Evolutionary conservation across 2,888 invertebrate species (phyloP).

Genomic region (Chirona hameri): DNA sequence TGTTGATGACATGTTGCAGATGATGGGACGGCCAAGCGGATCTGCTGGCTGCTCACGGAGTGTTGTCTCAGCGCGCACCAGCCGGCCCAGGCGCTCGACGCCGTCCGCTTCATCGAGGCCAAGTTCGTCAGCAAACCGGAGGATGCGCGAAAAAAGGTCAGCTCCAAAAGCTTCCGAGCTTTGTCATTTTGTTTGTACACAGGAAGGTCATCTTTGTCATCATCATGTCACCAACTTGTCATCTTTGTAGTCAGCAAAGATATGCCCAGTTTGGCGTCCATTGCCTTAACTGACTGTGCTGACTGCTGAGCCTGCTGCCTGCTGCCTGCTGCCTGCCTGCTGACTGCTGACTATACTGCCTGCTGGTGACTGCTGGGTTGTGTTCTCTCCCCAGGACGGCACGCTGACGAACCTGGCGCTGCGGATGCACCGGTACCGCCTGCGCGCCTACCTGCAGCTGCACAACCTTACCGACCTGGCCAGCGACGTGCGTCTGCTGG

Average conservation of each 20-base stretch:
- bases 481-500: not conserved
- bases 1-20: not conserved
- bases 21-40: not conserved
- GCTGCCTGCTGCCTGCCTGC: no score
- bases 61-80: constrained; percentile 5
- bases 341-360: no score
- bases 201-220: no score
- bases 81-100: not conserved
- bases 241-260: no score
- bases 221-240: no score
- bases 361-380: no score
- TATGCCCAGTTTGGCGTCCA: no score
- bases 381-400: constrained; percentile 1
- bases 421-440: constrained; percentile 12
- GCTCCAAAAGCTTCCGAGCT: not conserved
- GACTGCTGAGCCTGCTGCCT: no score
- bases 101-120: constrained; percentile 11
- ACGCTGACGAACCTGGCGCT: not conserved
- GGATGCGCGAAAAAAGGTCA: not conserved
- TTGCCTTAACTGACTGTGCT: no score
- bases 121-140: constrained; percentile 12
- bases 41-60: constrained; percentile 8
- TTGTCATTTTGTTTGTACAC: no score
- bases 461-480: constrained; percentile 8
- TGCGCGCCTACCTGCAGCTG: not conserved